Evolutionary conservation across 2,797 vertebrate species (phyloP).

Genomic region (Manis crassicaudata): DNA sequence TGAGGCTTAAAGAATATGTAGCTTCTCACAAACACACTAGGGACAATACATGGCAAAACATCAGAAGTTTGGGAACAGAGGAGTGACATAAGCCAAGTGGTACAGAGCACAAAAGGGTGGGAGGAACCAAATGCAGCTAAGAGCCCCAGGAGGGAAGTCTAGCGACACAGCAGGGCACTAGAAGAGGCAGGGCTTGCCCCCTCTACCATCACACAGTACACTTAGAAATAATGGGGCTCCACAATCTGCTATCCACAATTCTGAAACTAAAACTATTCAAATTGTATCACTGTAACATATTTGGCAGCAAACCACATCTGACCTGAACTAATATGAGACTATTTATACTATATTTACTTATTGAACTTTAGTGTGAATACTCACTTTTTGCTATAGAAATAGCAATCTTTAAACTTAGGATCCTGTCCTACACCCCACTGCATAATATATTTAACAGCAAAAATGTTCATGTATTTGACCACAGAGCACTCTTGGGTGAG

Average conservation of each 20-base stretch:
- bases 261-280: neutral
- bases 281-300: neutral
- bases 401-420: slow-evolving; percentile 24
- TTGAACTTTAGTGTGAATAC: neutral
- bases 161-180: neutral
- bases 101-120: neutral
- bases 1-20: neutral
- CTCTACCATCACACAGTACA: neutral
- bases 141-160: neutral
- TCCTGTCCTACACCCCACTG: neutral
- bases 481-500: neutral
- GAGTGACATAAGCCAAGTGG: neutral
- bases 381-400: neutral
- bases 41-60: neutral
- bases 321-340: neutral
- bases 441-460: neutral
- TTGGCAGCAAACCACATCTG: neutral
- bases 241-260: neutral
- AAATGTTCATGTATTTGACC: neutral
- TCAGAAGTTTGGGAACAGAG: neutral
- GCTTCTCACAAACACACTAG: neutral
- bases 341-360: neutral
- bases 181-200: neutral
- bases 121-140: neutral
- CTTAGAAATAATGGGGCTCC: neutral